A percentile compares a stretch with the other conserved stretches of the same genome.
Conservation (phyloP, 2,797 vertebrate species). For the Enteromius thamalakanensis region DNA sequence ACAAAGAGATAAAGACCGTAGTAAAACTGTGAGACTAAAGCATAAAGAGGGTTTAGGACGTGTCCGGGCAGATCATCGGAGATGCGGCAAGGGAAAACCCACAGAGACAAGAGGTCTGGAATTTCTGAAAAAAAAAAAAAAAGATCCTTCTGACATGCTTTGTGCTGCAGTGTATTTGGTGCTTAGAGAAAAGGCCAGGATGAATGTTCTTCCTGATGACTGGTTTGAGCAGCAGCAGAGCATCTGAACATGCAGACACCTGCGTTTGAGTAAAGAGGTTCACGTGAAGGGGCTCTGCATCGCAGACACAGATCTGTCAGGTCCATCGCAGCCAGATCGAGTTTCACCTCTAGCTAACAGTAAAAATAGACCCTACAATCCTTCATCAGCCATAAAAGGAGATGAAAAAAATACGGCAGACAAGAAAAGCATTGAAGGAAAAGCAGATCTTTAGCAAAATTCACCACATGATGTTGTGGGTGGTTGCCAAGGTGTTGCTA, state of each 20-base stretch:
- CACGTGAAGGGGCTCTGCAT: not conserved
- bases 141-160: not conserved
- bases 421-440: not conserved
- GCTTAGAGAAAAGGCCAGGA: not conserved
- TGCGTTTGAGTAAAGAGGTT: slow-evolving; percentile 39
- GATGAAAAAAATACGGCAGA: not conserved
- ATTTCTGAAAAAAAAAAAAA: not conserved
- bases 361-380: slow-evolving; percentile 55
- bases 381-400: slow-evolving; percentile 52
- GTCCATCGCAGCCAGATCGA: not conserved
- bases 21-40: not conserved
- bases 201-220: not conserved
- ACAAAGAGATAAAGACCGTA: slow-evolving; percentile 26
- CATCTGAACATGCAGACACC: slow-evolving; percentile 35
- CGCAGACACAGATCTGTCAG: slow-evolving; percentile 31
- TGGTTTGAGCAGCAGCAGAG: not conserved
- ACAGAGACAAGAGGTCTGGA: not conserved
- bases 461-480: not conserved
- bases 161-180: not conserved
- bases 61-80: slow-evolving; percentile 42
- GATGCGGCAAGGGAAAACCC: not conserved
- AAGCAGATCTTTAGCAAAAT: not conserved
- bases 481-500: not conserved
- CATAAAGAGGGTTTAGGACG: slow-evolving; percentile 14
- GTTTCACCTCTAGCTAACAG: slow-evolving; percentile 44